Evolutionary conservation across 2,797 vertebrate genomes (phyloP).

Genomic region (Falco columbarius): DNA sequence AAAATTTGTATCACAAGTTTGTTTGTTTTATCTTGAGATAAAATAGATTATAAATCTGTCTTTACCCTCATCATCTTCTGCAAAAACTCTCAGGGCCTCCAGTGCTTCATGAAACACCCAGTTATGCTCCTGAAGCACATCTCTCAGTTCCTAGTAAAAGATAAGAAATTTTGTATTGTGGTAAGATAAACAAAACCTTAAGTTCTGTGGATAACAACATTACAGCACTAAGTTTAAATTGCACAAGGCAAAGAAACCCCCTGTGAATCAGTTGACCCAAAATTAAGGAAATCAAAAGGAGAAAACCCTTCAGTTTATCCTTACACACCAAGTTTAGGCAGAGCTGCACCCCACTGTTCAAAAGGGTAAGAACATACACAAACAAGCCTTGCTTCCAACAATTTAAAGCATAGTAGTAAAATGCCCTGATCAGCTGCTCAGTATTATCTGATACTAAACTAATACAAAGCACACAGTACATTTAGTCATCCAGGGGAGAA

Average conservation of each 20-base stretch:
- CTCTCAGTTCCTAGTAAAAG: constrained; percentile 86
- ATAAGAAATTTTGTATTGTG: background rate
- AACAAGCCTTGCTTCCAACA: background rate
- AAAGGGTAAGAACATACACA: background rate
- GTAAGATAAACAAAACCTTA: background rate
- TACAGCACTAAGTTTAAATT: background rate
- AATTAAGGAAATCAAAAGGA: background rate
- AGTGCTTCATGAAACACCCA: constrained; percentile 89
- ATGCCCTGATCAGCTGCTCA: background rate
- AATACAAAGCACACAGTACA: background rate
- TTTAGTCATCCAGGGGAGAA: background rate
- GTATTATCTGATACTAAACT: background rate
- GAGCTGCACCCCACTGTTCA: background rate
- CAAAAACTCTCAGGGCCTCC: constrained; percentile 88
- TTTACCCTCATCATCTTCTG: constrained; percentile 80
- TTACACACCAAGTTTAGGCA: background rate
- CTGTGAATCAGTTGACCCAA: background rate
- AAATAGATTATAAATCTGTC: background rate
- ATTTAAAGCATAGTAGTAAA: background rate
- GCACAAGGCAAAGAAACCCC: background rate
- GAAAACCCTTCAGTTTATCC: background rate
- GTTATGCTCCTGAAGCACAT: constrained; percentile 90
- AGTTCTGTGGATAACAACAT: background rate
- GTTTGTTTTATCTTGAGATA: background rate
- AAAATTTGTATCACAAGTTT: background rate